Conservation (phyloP, 1,140 invertebrate species). For the Trypoxylus dichotomus region DNA sequence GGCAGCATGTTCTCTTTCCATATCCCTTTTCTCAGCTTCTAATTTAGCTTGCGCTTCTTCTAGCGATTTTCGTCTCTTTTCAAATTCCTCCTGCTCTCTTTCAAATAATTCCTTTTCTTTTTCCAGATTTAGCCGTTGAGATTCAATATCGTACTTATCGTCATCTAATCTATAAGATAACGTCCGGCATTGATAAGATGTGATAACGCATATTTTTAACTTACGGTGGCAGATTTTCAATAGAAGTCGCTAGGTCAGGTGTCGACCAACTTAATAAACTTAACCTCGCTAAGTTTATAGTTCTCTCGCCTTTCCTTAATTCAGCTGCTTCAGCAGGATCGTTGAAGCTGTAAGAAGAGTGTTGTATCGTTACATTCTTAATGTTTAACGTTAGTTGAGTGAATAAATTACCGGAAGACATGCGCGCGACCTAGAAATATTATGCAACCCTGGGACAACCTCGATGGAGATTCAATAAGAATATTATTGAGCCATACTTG, state of each 20-base stretch:
- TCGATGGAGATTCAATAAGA: constrained; percentile 70
- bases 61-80: constrained; percentile 43
- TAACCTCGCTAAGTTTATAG: constrained; percentile 75
- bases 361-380: constrained; percentile 1
- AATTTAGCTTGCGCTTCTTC: constrained; percentile 49
- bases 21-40: constrained; percentile 56
- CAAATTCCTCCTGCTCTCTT: constrained; percentile 53
- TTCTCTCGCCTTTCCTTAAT: constrained; percentile 71
- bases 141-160: constrained; percentile 58
- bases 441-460: constrained; percentile 72
- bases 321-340: constrained; percentile 89
- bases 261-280: constrained; percentile 83
- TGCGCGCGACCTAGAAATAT: constrained; percentile 85
- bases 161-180: constrained; percentile 51
- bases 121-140: constrained; percentile 57
- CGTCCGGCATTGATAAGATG: constrained; percentile 3
- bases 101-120: constrained; percentile 56
- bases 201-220: constrained; percentile 9
- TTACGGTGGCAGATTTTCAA: constrained; percentile 61
- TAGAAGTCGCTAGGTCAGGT: constrained; percentile 77
- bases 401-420: constrained; percentile 78
- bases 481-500: constrained; percentile 86
- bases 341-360: constrained; percentile 58
- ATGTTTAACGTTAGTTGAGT: neutral
- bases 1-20: constrained; percentile 62